Base-by-base conservation (phyloP, 2,797 vertebrate species). In the Urocyon cinereoargenteus region DNA sequence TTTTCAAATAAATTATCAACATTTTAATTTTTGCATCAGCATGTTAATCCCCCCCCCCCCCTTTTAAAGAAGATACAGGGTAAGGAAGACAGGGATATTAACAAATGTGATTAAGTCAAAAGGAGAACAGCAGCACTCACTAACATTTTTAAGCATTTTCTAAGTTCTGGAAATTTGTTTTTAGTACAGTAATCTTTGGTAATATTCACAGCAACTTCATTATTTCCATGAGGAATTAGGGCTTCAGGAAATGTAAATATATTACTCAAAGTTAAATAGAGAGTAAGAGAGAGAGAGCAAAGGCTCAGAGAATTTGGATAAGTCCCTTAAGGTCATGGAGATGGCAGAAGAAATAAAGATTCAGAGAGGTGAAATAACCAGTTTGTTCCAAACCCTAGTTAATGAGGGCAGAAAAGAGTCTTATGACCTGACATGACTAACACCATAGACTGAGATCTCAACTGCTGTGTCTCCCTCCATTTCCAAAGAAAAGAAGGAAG, bases 81-180 rank as follows among this genome's bases (percentile, higher is more conserved):
- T 40, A 92, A 77, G 45, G 45, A 59, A 86, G 34, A 61, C 24
- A 62, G 31, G 51, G 64, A 45, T 62, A 70, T 55, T 88, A 66
- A 62, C 31, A 92, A 81, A 89, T 64, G 24, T 91, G 15, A 95
- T 81, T 13, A 68, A 84, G 13, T 95, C 26, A 40, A 62, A 95
- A 81, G 24, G 61, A 96, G 26, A 19, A 14, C 18, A 84, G 70
- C 51, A 66, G 53, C 0, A 81, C 14, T 66, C 0, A 75, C 10
- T 59, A 82, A 28, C 5, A 79, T 85, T 79, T 90, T 19, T 83
- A 81, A 62, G 14, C 62, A 34, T 49, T 57, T 34, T 66, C 73
- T 84, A 24, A 78, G 57, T 79, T 91, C 49, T 34, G 79, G 31
- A 91, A 81, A n/a, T 68, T 61, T 2, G 57, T 81, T 70, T 83